Percentiles rank a stretch among this genome's conserved stretches.
These are phyloP conservation scores for Zaprionus camerounensis DNA, from an alignment of 1,140 invertebrate genomes.

Conservation along the genomic window DNA sequence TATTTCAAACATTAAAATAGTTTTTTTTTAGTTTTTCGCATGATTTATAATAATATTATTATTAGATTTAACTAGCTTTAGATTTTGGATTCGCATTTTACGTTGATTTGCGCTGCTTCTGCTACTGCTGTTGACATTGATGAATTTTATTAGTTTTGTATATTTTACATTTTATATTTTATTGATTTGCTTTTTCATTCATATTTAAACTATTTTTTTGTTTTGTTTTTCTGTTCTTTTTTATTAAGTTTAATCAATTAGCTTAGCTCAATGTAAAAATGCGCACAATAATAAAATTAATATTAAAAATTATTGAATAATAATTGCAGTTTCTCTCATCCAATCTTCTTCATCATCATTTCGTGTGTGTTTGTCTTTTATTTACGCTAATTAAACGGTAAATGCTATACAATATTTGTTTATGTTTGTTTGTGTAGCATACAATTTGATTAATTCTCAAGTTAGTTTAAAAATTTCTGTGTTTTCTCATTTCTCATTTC, in stretches of 20 bases:
- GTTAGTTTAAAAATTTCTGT: conserved; percentile 69
- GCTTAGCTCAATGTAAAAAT: conserved; percentile 82
- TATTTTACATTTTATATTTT: conserved; percentile 76
- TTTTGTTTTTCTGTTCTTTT: conserved; percentile 52
- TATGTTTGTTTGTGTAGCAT: conserved; percentile 59
- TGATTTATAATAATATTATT: conserved; percentile 59
- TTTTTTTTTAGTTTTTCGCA: conserved; percentile 68
- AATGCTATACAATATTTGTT: conserved; percentile 76
- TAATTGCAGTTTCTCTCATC: conserved; percentile 73
- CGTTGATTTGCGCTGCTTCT: not conserved
- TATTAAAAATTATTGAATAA: conserved; percentile 83
- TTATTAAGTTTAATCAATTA: conserved; percentile 79
- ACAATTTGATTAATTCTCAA: conserved; percentile 82
- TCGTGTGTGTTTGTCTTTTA: conserved; percentile 48
- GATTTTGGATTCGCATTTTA: conserved; percentile 67
- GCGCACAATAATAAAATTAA: conserved; percentile 77
- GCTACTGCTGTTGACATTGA: conserved; percentile 67
- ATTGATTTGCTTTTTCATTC: conserved; percentile 48
- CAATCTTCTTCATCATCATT: conserved; percentile 45
- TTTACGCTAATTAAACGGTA: conserved; percentile 81
- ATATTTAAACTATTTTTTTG: conserved; percentile 61
- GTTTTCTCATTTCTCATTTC: conserved; percentile 9
- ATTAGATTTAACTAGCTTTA: conserved; percentile 83
- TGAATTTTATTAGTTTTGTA: conserved; percentile 65
- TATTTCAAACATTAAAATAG: conserved; percentile 84